Conservation (phyloP, 2,113 vertebrate genomes). For the Ochotona curzoniae region DNA sequence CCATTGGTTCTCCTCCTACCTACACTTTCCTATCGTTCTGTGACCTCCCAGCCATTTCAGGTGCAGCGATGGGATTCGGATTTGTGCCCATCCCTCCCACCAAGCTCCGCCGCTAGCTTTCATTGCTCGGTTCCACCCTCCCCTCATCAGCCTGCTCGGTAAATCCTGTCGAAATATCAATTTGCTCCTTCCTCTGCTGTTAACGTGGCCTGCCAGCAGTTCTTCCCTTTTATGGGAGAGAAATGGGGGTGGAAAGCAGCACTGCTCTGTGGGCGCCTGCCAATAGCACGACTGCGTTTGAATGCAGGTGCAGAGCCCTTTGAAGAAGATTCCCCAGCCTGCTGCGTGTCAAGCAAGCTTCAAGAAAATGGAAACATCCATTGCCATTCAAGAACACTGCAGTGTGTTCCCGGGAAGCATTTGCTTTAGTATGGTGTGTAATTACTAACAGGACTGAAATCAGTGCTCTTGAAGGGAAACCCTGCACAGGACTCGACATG, state of each 20-base stretch:
- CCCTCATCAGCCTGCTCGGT: constrained; percentile 43
- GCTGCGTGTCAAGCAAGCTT: neutral
- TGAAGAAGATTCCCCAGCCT: neutral
- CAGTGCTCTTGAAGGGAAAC: neutral
- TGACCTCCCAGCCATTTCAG: neutral
- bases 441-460: neutral
- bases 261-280: neutral
- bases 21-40: neutral
- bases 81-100: neutral
- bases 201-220: constrained; percentile 3
- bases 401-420: constrained; percentile 8
- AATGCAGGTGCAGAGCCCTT: constrained; percentile 36
- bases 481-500: neutral
- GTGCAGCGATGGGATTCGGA: neutral
- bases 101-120: neutral
- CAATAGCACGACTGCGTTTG: neutral
- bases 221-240: constrained; percentile 76
- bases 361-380: constrained; percentile 57
- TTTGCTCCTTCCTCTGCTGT: constrained; percentile 40
- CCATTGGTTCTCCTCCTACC: neutral
- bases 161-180: constrained; percentile 72
- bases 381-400: neutral
- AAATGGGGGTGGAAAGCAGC: constrained; percentile 34
- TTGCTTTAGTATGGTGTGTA: constrained; percentile 17
- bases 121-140: constrained; percentile 59